Evolutionary conservation across 2,888 invertebrate species (phyloP).

Genomic region (Mythimna albipuncta): DNA sequence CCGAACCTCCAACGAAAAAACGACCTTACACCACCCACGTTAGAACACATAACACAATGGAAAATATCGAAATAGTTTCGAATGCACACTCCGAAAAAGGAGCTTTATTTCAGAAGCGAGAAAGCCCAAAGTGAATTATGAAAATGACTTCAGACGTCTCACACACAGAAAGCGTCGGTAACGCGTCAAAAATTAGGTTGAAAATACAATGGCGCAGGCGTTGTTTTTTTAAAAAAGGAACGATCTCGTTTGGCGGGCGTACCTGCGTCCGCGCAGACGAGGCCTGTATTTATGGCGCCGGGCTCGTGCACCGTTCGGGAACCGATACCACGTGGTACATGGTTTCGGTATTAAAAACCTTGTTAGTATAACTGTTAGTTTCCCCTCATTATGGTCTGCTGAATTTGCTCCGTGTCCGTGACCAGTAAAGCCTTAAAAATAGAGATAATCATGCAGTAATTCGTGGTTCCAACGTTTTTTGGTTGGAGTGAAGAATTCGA

Average conservation of each 20-base stretch:
- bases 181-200: constrained; percentile 65
- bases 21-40: constrained; percentile 67
- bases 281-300: constrained; percentile 90
- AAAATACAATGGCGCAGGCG: constrained; percentile 61
- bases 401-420: constrained; percentile 38
- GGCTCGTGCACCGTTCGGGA: constrained; percentile 78
- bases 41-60: constrained; percentile 66
- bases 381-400: constrained; percentile 79
- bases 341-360: constrained; percentile 82
- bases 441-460: constrained; percentile 33
- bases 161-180: constrained; percentile 70
- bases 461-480: constrained; percentile 28
- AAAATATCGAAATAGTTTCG: constrained; percentile 66
- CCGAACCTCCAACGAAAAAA: constrained; percentile 65
- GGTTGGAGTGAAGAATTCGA: background rate
- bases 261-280: constrained; percentile 89
- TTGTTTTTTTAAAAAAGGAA: constrained; percentile 84
- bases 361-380: constrained; percentile 87
- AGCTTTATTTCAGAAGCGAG: constrained; percentile 89
- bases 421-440: constrained; percentile 39
- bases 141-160: constrained; percentile 71
- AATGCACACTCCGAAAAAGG: constrained; percentile 83
- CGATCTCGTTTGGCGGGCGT: constrained; percentile 90
- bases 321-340: constrained; percentile 83
- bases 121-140: constrained; percentile 89